A percentile compares a stretch with the other conserved stretches of the same genome.
phyloP scores from a whole-genome alignment of 2,113 vertebrate genomes.

The Meles meles region DNA sequence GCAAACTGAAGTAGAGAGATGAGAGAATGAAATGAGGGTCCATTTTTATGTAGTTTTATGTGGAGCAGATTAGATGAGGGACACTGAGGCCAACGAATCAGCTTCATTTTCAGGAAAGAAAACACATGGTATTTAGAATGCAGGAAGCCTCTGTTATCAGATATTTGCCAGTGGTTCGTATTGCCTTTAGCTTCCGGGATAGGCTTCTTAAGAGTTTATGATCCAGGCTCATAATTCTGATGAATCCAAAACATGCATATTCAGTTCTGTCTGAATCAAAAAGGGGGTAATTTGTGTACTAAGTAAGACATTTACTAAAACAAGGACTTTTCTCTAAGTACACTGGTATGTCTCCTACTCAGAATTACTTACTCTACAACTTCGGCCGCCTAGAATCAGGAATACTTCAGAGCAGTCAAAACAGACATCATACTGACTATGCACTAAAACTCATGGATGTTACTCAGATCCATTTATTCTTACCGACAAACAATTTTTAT shows the following conservation, averaged over 20 bases:
- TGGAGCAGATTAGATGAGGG: not conserved
- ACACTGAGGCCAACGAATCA: not conserved
- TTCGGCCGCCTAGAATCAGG: not conserved
- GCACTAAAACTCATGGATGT: not conserved
- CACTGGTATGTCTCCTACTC: not conserved
- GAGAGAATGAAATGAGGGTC: not conserved
- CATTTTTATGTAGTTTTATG: not conserved
- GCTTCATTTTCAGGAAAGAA: not conserved
- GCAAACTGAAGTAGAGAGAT: not conserved
- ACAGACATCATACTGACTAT: not conserved
- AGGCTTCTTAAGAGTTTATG: not conserved
- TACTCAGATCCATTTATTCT: not conserved
- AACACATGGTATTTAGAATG: not conserved
- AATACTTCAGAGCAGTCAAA: not conserved
- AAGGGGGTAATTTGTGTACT: not conserved
- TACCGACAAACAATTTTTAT: not conserved
- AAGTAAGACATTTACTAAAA: not conserved
- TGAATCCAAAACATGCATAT: not conserved
- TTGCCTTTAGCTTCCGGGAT: not conserved
- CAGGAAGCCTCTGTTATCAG: not conserved
- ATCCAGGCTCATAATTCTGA: not conserved
- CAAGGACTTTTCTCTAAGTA: not conserved
- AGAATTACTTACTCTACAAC: not conserved
- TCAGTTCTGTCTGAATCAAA: not conserved
- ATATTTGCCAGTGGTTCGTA: not conserved